Percentiles rank a stretch among this genome's conserved stretches.
Evolutionary conservation across 2,797 vertebrate species (phyloP).

Genomic region (Dendrocincla tyrannina): DNA sequence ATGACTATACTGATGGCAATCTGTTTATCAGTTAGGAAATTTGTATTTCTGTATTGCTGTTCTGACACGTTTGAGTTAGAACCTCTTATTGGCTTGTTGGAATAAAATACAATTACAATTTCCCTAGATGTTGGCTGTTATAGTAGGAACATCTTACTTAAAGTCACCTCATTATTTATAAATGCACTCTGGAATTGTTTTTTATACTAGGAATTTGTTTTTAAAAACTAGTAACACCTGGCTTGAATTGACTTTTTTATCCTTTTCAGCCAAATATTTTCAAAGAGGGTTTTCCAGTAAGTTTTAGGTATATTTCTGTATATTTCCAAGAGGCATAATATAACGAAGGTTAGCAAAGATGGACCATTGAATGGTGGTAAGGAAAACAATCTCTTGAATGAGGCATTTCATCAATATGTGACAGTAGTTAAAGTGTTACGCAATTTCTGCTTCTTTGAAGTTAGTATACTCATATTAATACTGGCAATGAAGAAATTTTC

Average conservation of each 20-base stretch:
- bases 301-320: not conserved
- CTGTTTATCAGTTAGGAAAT: not conserved
- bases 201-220: not conserved
- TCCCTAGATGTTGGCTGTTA: not conserved
- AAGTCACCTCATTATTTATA: not conserved
- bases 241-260: not conserved
- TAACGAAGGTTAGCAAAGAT: not conserved
- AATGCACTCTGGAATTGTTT: not conserved
- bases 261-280: not conserved
- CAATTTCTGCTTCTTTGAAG: not conserved
- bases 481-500: not conserved
- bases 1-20: not conserved
- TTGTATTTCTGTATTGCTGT: not conserved
- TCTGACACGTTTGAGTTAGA: not conserved
- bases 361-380: rapidly evolving
- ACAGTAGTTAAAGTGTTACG: not conserved
- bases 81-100: not conserved
- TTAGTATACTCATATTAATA: not conserved
- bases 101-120: not conserved
- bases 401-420: not conserved
- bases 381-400: not conserved
- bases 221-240: not conserved
- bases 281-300: not conserved
- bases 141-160: not conserved
- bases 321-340: not conserved